These are phyloP conservation scores for Oryzaephilus surinamensis DNA, from an alignment of 1,140 invertebrate genomes.

Conservation along the genomic window DNA sequence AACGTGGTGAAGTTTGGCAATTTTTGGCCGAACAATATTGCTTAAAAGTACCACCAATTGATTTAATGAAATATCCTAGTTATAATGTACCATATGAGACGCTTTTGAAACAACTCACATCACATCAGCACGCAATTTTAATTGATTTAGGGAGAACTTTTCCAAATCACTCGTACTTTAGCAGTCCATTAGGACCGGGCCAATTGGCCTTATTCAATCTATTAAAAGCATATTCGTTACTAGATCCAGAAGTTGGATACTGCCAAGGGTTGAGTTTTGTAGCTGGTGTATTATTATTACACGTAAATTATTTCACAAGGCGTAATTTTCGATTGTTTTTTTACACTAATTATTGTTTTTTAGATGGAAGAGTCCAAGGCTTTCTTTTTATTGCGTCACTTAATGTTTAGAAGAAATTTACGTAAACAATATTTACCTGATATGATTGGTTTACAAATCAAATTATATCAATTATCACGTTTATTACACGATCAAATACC, in stretches of 20 bases:
- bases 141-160: slow-evolving; percentile 90
- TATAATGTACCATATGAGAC: slow-evolving; percentile 71
- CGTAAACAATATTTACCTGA: slow-evolving; percentile 84
- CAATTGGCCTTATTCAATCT: slow-evolving; percentile 90
- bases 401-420: slow-evolving; percentile 83
- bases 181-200: slow-evolving; percentile 74
- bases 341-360: slow-evolving; percentile 19
- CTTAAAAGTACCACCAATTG: slow-evolving; percentile 56
- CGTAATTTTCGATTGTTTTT: background rate
- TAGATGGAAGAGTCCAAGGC: slow-evolving; percentile 86
- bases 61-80: slow-evolving; percentile 55
- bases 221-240: slow-evolving; percentile 88
- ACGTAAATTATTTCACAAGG: slow-evolving; percentile 62
- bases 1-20: slow-evolving; percentile 86
- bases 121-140: slow-evolving; percentile 90
- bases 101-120: slow-evolving; percentile 77
- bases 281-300: slow-evolving; percentile 82
- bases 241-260: slow-evolving; percentile 91
- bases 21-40: slow-evolving; percentile 75
- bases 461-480: slow-evolving; percentile 90
- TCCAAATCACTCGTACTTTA: slow-evolving; percentile 87
- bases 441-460: slow-evolving; percentile 84
- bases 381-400: slow-evolving; percentile 74
- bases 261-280: slow-evolving; percentile 94
- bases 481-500: slow-evolving; percentile 79